These are phyloP conservation scores for Cuculus canorus DNA, from an alignment of 2,797 vertebrate species.

Conservation along the genomic window DNA sequence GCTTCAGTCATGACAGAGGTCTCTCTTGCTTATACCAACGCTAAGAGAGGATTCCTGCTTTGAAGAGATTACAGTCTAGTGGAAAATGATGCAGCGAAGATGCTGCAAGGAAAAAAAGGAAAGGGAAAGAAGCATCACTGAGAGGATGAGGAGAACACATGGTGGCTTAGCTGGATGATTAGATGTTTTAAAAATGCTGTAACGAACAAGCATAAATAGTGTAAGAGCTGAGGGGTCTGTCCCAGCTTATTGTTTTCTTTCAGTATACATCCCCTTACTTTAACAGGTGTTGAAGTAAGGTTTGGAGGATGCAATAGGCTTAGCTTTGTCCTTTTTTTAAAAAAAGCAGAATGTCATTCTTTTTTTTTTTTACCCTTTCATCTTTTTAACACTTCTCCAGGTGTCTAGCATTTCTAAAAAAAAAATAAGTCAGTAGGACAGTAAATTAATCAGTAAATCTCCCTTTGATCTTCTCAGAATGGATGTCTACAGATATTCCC, in stretches of 20 bases:
- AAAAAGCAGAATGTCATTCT: background rate
- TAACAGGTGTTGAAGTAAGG: background rate
- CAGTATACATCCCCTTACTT: background rate
- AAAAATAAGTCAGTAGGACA: conserved; percentile 43
- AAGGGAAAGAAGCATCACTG: background rate
- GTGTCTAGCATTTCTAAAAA: conserved; percentile 22
- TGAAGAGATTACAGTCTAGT: background rate
- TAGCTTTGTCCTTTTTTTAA: background rate
- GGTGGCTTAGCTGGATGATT: background rate
- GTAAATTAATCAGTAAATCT: conserved; percentile 34
- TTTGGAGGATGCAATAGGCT: background rate
- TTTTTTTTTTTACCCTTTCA: background rate
- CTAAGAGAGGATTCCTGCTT: background rate
- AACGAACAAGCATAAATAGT: background rate
- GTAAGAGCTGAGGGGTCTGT: background rate
- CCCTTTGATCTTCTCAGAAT: conserved; percentile 51
- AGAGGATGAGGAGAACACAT: background rate
- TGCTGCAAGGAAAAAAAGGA: background rate
- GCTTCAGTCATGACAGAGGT: background rate
- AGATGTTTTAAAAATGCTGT: background rate
- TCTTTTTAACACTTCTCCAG: conserved; percentile 42
- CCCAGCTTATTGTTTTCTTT: background rate
- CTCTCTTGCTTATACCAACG: background rate
- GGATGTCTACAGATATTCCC: conserved; percentile 39
- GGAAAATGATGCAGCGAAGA: background rate